Base-by-base conservation (phyloP, 2,888 invertebrate genomes). In the Euproctis similis region DNA sequence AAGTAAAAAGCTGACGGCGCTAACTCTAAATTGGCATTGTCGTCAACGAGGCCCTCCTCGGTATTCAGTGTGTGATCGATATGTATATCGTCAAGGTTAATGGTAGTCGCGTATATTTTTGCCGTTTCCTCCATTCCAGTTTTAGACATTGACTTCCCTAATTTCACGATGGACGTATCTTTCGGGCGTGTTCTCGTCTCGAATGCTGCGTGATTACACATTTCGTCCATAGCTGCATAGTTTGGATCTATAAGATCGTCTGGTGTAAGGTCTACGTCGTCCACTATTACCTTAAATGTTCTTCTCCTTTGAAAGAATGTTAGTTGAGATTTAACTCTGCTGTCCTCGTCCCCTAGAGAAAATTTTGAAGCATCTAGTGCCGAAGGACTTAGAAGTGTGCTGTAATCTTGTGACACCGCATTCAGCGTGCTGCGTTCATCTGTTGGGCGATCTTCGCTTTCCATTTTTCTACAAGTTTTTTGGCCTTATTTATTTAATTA, bases 51-150 rank as follows among this genome's bases (percentile, higher is more conserved):
- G 0, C 77, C 74, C 38, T 70, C 74, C 45, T 73, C 78, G 1
- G 82, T 82, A 53, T 78, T 66, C 30, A 64, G 52, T 57, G 84
- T 78, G 64, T 80, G 65, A 67, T 84, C 84, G 71, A 84, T 84
- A 66, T 70, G 48, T 22, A 84, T 81, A 62, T 84, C 77, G 80
- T 84, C 82, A 74, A 84, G 81, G 68, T 66, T 64, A 36, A 84
- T 80, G 2, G 84, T 84, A 2, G 84, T 84, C 1, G 80, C 77
- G 49, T 67, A 82, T 3, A 80, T 76, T 36, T 72, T 76, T 60
- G 71, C 69, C 5, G 12, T 47, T 3, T 61, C 66, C 2, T 28
- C 38, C 8, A 53, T 51, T 18, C 48, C 13, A 1, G 5, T 3
- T 12, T 12, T 65, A 1, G 59, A 39, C 29, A 47, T 61, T 0